Evolutionary conservation across 2,797 vertebrate species (phyloP).

Genomic region (Sphenopsis melanotis): DNA sequence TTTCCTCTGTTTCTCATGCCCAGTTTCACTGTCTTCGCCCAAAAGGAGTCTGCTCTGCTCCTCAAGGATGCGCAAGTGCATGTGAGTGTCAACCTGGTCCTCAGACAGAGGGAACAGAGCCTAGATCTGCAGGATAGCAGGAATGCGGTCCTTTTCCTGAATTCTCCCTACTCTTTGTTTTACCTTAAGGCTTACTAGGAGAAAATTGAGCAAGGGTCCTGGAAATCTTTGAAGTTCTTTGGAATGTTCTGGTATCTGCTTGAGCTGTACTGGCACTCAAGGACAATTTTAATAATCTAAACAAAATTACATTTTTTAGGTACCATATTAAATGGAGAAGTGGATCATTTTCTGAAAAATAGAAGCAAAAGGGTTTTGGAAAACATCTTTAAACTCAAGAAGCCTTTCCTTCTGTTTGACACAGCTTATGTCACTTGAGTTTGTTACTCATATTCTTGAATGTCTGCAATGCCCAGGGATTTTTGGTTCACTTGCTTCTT

Average conservation of each 20-base stretch:
- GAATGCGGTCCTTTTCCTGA: not conserved
- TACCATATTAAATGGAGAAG: not conserved
- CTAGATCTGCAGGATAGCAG: not conserved
- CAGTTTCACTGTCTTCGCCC: not conserved
- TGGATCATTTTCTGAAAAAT: not conserved
- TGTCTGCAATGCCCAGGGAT: not conserved
- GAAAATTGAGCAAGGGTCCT: not conserved
- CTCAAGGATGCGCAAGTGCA: not conserved
- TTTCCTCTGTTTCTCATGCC: not conserved
- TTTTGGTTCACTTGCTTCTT: constrained; percentile 26
- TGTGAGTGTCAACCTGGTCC: accelerated
- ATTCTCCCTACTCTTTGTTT: not conserved
- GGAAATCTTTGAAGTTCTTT: not conserved
- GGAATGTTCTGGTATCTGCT: not conserved
- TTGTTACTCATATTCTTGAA: not conserved
- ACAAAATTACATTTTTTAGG: not conserved
- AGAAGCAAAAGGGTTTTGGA: not conserved
- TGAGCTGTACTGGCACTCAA: not conserved
- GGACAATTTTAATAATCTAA: not conserved
- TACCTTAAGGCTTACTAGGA: not conserved
- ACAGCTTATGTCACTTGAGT: not conserved
- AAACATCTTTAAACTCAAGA: not conserved
- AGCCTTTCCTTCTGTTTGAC: not conserved
- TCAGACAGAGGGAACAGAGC: not conserved
- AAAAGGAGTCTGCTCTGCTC: not conserved